A percentile compares a stretch with the other conserved stretches of the same genome.
phyloP scores from a whole-genome alignment of 2,113 vertebrate genomes.

The Heterotis niloticus region DNA sequence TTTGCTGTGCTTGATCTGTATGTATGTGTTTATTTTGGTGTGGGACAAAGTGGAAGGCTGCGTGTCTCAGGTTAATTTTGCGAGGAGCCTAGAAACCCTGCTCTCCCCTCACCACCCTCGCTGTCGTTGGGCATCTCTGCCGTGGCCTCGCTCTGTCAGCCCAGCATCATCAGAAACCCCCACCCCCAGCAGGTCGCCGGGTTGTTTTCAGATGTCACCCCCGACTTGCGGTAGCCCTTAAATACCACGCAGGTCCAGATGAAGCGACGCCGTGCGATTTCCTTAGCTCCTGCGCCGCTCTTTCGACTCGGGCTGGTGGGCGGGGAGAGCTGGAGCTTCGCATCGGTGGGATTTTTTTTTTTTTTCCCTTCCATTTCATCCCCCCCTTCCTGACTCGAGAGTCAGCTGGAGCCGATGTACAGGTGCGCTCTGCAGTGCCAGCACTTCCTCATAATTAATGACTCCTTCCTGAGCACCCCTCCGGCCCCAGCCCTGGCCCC shows the following conservation, averaged over 20 bases:
- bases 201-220: background rate
- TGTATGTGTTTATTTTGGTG: background rate
- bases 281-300: background rate
- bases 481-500: slow-evolving; percentile 7
- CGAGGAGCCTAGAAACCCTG: background rate
- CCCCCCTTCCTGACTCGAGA: slow-evolving; percentile 5
- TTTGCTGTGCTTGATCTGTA: background rate
- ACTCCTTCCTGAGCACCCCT: slow-evolving; percentile 48
- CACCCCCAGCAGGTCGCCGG: background rate
- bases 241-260: background rate
- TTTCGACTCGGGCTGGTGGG: background rate
- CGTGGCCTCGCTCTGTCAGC: background rate
- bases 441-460: slow-evolving; percentile 69
- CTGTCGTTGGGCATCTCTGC: background rate
- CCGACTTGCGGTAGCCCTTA: background rate
- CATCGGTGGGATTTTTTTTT: background rate
- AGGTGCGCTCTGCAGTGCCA: slow-evolving; percentile 61
- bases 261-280: background rate
- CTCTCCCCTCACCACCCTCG: no score
- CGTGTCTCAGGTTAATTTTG: background rate
- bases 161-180: background rate
- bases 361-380: background rate
- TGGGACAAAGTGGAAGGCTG: background rate
- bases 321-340: background rate
- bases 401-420: slow-evolving; percentile 48